Evolutionary conservation across 2,113 vertebrate species (phyloP).

Genomic region (Tichodroma muraria): DNA sequence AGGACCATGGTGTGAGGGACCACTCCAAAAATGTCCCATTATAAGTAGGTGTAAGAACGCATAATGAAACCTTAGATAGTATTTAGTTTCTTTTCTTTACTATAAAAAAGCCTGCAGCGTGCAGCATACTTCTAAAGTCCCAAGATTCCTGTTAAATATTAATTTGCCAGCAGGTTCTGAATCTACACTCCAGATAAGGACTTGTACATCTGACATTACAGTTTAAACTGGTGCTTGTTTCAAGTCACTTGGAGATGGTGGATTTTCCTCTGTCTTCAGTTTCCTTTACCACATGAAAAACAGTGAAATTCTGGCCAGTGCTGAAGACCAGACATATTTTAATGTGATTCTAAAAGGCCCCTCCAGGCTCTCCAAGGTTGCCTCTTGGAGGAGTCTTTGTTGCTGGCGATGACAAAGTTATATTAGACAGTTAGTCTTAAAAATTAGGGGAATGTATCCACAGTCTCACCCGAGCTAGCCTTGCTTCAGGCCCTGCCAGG

Average conservation of each 20-base stretch:
- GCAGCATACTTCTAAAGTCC: neutral
- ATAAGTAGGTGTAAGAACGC: rapidly evolving
- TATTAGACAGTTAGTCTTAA: neutral
- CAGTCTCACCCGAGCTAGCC: neutral
- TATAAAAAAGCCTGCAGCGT: neutral
- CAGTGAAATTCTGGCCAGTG: neutral
- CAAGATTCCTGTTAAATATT: neutral
- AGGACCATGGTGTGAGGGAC: neutral
- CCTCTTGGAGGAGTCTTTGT: neutral
- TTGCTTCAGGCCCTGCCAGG: neutral
- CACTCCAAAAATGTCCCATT: neutral
- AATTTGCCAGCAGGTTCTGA: neutral
- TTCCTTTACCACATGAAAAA: neutral
- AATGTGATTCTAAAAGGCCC: neutral
- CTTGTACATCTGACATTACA: neutral
- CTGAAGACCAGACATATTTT: neutral
- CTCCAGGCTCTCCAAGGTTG: neutral
- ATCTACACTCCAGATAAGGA: neutral
- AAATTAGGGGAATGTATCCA: neutral
- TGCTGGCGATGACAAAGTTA: neutral
- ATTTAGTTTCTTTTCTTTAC: neutral
- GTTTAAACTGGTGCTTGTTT: neutral
- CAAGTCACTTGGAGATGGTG: neutral
- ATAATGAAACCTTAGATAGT: neutral
- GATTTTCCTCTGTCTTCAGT: neutral